Evolutionary conservation across 2,113 vertebrate species (phyloP), one percentile per base, ranked within the genome.

Genomic region (Podiceps cristatus): DNA sequence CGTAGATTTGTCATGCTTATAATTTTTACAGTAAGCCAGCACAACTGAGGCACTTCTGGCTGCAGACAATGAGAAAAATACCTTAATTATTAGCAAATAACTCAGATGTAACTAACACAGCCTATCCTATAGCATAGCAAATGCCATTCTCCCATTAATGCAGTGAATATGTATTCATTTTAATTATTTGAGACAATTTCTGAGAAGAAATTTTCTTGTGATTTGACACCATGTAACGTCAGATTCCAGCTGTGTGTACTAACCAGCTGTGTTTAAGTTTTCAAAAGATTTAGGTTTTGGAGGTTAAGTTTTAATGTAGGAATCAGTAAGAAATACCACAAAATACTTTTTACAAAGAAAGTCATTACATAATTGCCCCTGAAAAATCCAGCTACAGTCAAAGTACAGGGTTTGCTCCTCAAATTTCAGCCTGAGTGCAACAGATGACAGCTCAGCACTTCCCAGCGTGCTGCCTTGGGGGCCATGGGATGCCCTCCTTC

Each of bases 11-110:
- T 96, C 47, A 97, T 35, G 33, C 95, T 55, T 59, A 98, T 56
- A 52, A 98, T 80, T 88, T 79, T 96, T 55, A 98, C 96, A 76
- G 88, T 91, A 68, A 98, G 84, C 73, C 97, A 96, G 71, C 20
- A 7, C 35, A 97, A 75, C 40, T n/a, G 80, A 83, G 92, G 75
- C 16, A 73, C 67, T 75, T 93, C 91, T 77, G 52, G 58, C 98
- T 98, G 96, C 49, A 94, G 53, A 64, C 13, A 95, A 85, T 11
- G 13, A 42, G 66, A 58, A 73, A 88, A 68, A 67, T 5, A n/a
- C 3, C 13, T 62, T 45, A 4, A 56, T 50, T 42, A 64, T 60
- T 50, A 79, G 17, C 4, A 87, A 64, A 45, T 75, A 63, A 72
- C 9, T 78, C 33, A 85, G 19, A 29, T 7, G 23, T 15, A 37